Evolutionary conservation across 2,797 vertebrate genomes (phyloP).

Genomic region (Darevskia mixta): DNA sequence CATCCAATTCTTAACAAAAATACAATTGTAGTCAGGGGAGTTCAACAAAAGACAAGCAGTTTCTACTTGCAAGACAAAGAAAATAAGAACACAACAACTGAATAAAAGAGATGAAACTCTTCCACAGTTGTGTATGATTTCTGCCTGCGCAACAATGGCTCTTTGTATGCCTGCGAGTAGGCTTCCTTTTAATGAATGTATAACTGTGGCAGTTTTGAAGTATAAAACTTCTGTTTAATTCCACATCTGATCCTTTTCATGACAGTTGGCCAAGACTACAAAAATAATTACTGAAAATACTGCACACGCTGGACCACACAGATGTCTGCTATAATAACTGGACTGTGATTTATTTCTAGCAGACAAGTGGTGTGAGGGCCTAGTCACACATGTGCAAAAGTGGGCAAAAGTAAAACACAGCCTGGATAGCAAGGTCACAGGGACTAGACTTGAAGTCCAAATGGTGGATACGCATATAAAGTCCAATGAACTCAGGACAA

Average conservation of each 20-base stretch:
- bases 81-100: conserved; percentile 11
- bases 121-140: not conserved
- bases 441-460: not conserved
- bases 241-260: conserved; percentile 24
- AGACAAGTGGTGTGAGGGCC: not conserved
- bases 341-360: not conserved
- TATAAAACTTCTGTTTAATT: conserved; percentile 32
- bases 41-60: conserved; percentile 22
- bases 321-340: not conserved
- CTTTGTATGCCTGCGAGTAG: conserved; percentile 23
- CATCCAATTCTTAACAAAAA: not conserved
- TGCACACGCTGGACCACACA: conserved; percentile 5
- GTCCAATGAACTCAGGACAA: not conserved
- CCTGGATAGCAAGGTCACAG: not conserved
- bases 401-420: not conserved
- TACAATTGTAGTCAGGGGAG: not conserved
- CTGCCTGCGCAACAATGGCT: not conserved
- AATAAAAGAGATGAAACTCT: conserved; percentile 1
- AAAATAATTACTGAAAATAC: conserved; percentile 14
- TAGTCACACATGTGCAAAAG: not conserved
- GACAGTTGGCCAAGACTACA: conserved; percentile 26
- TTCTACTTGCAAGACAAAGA: conserved; percentile 37
- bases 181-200: conserved; percentile 47
- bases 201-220: conserved; percentile 30
- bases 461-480: not conserved